Base-by-base conservation (phyloP, 2,113 vertebrate genomes). In the Astatoreochromis straeleni region DNA sequence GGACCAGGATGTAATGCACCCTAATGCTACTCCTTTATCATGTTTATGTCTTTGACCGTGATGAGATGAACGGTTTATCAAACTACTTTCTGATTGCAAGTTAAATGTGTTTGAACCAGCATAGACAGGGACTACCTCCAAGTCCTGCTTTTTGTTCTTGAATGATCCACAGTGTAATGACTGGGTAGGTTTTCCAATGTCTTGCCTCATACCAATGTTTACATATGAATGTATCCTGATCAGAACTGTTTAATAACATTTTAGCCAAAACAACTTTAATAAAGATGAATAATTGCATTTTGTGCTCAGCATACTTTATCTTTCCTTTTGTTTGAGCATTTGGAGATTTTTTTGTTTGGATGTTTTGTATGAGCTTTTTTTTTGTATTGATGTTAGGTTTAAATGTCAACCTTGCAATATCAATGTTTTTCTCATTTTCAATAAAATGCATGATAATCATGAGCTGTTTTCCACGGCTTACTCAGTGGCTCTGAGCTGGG, bases 161-260 rank as follows among this genome's bases (percentile, higher is more conserved):
- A 88, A 73, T n/a, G 75, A 83, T 85, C 33, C 49, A 87, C 17
- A 7, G 55, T 81, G 84, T 86, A 53, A 83, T 60, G 38, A 84
- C 70, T 81, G 45, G 73, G 45, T 85, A 47, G 65, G 89, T 87
- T 86, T 87, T 83, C 91, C 89, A 73, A n/a, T 90, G 93, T 94
- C 91, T 95, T 92, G 94, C 94, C 93, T 96, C 93, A 90, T 92
- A 87, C 88, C 92, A 88, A 90, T 93, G 96, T 96, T 96, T 95
- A 96, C 94, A 95, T 65, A 93, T 94, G 96, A 96, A 96, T 96
- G 96, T 96, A 96, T 92, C 91, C 90, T 85, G 89, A 93, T 94
- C 87, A 85, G 57, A 95, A 88, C 92, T 93, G 91, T 90, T 92
- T 38, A 85, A 80, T 54, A 60, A 83, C 11, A 90, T 78, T 90